Evolutionary conservation across 2,888 invertebrate species (phyloP).

Genomic region (Euphydryas editha): DNA sequence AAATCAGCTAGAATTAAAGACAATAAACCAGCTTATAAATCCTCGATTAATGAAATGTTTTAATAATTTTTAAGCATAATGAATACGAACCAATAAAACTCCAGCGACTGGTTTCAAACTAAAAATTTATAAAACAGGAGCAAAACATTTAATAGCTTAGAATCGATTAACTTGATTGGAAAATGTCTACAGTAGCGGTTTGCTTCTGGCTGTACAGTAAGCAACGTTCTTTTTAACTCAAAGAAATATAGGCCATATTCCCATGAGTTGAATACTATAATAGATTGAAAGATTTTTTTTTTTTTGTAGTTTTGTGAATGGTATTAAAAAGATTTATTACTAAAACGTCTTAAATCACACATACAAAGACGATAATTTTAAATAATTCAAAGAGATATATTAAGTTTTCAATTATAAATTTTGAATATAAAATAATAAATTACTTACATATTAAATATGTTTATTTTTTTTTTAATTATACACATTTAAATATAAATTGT

Average conservation of each 20-base stretch:
- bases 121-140: conserved; percentile 27
- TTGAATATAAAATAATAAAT: conserved; percentile 1
- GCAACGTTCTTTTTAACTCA: conserved; percentile 8
- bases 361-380: conserved; percentile 9
- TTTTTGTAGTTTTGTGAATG: background rate
- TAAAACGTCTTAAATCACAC: conserved; percentile 12
- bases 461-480: conserved; percentile 1
- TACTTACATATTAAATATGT: background rate
- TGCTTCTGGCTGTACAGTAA: conserved; percentile 28
- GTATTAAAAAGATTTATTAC: conserved; percentile 11
- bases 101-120: conserved; percentile 18
- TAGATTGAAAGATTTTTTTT: background rate
- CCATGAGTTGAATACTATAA: no score
- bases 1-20: no score
- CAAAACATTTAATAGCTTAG: conserved; percentile 37
- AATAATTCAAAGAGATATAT: conserved; percentile 9
- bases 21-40: background rate
- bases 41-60: background rate
- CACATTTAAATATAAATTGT: background rate
- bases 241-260: background rate
- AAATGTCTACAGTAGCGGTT: conserved; percentile 36
- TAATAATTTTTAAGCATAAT: conserved; percentile 2
- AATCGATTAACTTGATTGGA: conserved; percentile 47
- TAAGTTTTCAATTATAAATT: conserved; percentile 6
- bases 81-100: background rate